A percentile compares a stretch with the other conserved stretches of the same genome.
Conservation (phyloP, 2,888 invertebrate species). For the Vesta saturnalis region DNA sequence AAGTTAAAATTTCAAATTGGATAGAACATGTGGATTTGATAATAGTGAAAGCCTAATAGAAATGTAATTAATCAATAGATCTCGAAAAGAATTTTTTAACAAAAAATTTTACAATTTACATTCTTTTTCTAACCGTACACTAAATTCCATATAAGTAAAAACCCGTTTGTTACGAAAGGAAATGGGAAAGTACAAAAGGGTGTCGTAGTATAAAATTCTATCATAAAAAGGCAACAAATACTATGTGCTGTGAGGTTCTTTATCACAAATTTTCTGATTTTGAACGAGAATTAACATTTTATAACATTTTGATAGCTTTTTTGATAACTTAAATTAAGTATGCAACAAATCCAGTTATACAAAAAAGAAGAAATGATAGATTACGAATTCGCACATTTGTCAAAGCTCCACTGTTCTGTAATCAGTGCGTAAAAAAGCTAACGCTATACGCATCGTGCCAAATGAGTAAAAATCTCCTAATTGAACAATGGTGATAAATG, state of each 20-base stretch:
- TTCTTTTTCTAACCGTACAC: not conserved
- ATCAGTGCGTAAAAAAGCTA: not conserved
- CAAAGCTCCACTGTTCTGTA: not conserved
- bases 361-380: not conserved
- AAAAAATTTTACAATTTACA: too few relatives aligned
- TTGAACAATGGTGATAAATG: too few relatives aligned
- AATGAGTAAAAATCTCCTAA: too few relatives aligned
- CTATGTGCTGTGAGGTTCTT: not conserved
- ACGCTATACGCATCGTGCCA: too few relatives aligned
- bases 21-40: constrained; percentile 10
- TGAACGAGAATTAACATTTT: not conserved
- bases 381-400: not conserved
- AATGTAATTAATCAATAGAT: too few relatives aligned
- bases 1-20: constrained; percentile 9
- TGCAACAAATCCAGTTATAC: not conserved
- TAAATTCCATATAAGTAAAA: too few relatives aligned
- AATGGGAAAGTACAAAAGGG: not conserved
- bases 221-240: not conserved
- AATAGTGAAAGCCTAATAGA: too few relatives aligned
- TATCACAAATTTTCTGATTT: not conserved
- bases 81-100: too few relatives aligned
- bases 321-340: not conserved
- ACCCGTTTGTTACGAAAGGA: not conserved
- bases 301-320: not conserved
- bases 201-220: not conserved